Conservation (phyloP, 1,140 invertebrate species). For the Lethocerus indicus region DNA sequence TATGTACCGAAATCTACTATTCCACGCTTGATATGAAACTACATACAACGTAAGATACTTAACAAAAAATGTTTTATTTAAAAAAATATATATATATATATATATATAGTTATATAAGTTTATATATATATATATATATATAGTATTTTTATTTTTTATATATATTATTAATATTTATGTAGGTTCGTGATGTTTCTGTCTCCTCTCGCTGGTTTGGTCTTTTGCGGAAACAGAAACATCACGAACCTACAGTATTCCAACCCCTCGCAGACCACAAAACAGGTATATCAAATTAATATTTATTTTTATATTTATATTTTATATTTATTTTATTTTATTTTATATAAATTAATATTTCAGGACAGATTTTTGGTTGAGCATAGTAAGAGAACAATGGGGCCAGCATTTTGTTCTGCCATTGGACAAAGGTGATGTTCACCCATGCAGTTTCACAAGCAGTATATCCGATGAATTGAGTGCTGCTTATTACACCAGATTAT, state of each 20-base stretch:
- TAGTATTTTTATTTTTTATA: too few relatives aligned
- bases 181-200: too few relatives aligned
- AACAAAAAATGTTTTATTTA: too few relatives aligned
- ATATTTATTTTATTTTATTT: background rate
- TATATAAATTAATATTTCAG: slow-evolving; percentile 22
- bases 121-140: too few relatives aligned
- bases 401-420: slow-evolving; percentile 53
- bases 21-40: slow-evolving; percentile 73
- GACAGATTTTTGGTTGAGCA: slow-evolving; percentile 54
- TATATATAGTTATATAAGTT: too few relatives aligned
- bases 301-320: background rate
- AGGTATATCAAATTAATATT: too few relatives aligned
- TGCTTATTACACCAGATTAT: slow-evolving; percentile 51
- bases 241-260: too few relatives aligned
- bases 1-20: slow-evolving; percentile 67
- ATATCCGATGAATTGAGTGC: slow-evolving; percentile 52
- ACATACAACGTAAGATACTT: slow-evolving; percentile 40
- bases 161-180: too few relatives aligned
- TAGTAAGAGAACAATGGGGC: slow-evolving; percentile 60
- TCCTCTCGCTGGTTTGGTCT: too few relatives aligned
- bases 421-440: slow-evolving; percentile 58
- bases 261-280: too few relatives aligned
- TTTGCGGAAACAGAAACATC: too few relatives aligned
- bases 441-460: slow-evolving; percentile 59
- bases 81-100: too few relatives aligned